Conservation (phyloP, 2,888 invertebrate species). For the Acanthacorydalis orientalis region DNA sequence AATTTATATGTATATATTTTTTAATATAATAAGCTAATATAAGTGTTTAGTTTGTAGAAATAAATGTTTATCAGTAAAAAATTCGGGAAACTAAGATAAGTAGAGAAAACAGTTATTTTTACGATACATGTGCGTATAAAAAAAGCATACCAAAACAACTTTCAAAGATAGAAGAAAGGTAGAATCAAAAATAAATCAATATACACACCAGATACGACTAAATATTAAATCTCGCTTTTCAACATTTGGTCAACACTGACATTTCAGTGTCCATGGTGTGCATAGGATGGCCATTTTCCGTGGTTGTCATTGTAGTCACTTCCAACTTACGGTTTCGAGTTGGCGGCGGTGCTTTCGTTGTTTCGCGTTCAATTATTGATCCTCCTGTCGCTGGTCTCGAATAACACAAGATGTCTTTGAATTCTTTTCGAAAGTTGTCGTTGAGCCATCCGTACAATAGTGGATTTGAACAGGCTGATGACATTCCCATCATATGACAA, state of each 20-base stretch:
- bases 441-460: slow-evolving; percentile 86
- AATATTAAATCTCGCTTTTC: slow-evolving; percentile 13
- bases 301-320: slow-evolving; percentile 18
- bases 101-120: no score
- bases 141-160: no score
- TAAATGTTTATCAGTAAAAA: no score
- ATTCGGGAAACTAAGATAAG: no score
- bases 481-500: slow-evolving; percentile 61
- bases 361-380: slow-evolving; percentile 24
- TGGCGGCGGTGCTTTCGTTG: slow-evolving; percentile 15
- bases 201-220: no score
- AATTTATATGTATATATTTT: no score
- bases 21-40: no score
- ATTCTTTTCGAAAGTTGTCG: slow-evolving; percentile 84
- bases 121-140: no score
- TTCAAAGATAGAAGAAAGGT: no score
- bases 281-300: slow-evolving; percentile 19
- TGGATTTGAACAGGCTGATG: slow-evolving; percentile 82
- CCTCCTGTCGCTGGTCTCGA: slow-evolving; percentile 18
- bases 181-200: no score
- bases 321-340: slow-evolving; percentile 22
- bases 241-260: slow-evolving; percentile 28
- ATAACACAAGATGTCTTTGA: slow-evolving; percentile 58
- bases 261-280: slow-evolving; percentile 31
- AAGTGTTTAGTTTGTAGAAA: no score